Conservation (phyloP, 2,888 invertebrate genomes). For the Zygogramma bicolorata region DNA sequence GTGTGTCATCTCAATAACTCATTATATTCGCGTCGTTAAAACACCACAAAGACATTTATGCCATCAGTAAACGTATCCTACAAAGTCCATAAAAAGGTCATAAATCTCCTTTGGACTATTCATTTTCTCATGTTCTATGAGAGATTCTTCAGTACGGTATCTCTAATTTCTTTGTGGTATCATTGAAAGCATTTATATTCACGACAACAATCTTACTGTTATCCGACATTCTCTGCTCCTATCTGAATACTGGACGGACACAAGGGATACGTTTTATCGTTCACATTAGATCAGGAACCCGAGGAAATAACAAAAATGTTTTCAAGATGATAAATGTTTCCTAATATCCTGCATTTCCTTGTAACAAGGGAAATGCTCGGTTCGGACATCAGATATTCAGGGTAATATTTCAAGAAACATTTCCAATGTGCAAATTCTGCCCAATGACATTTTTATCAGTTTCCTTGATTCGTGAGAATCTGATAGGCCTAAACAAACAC, state of each 20-base stretch:
- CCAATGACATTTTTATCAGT: no score
- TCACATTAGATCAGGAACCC: background rate
- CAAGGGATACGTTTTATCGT: conserved; percentile 8
- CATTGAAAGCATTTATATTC: background rate
- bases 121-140: background rate
- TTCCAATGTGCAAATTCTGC: no score
- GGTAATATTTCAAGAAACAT: no score
- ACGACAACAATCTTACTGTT: background rate
- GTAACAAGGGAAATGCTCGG: background rate
- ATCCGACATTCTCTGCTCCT: background rate
- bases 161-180: background rate
- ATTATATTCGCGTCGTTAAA: background rate
- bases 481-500: no score
- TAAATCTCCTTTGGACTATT: background rate
- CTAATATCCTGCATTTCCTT: background rate
- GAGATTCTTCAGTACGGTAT: background rate
- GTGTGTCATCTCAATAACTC: background rate
- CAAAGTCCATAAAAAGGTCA: background rate
- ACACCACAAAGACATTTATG: background rate
- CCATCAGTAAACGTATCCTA: background rate
- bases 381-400: no score
- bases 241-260: background rate
- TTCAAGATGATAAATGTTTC: background rate
- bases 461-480: no score
- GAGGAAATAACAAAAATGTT: background rate